Base-by-base conservation (phyloP, 2,113 vertebrate genomes). In the Polypterus bichir region DNA sequence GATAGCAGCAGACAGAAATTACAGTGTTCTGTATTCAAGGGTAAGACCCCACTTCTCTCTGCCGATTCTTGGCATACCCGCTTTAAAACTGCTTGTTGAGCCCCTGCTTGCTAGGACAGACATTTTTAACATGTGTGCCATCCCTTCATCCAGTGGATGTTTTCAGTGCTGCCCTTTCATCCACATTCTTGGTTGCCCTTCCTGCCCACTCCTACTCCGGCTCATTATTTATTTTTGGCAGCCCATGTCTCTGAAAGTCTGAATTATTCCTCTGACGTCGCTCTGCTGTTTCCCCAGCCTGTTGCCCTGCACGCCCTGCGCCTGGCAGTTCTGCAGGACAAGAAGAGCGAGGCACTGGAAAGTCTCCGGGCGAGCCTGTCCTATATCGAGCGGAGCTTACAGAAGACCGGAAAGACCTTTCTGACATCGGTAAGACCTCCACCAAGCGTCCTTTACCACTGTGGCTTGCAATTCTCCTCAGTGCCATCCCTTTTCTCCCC, bases 361-460 rank as follows among this genome's bases (percentile, higher is more conserved):
- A 57, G 68, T 4, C 73, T 94, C 52, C 74, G 75, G 59, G 76
- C 69, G 46, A 63, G 77, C 4, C 73, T 94, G 46, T 69, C 65
- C 47, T 69, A 87, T 69, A 73, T 94, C 59, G 88, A 94, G 59
- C 88, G 87, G 67, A 84, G 68, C 64, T 71, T 94, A 69, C 78
- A 64, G 63, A 76, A 77, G 51, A 80, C 65, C 4, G 73, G 64
- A 54, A 68, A 64, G 4, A 63, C 77, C 49, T 93, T 84, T 77
- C 71, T 97, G n/a, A 77, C 80, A 1, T 84, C 84, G 70, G 93
- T 96, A 78, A 77, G 79, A 73, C 66, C 27, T 27, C 27, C 27
- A 27, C 27, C 27, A 27, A 62, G 48, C 6, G 44, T 62, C 45
- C 27, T 27, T 27, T 27, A 27, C 27, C 27, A 27, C 27, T 27